These are phyloP conservation scores for Melipona quadrifasciata DNA, from an alignment of 1,140 invertebrate species.

Conservation along the genomic window DNA sequence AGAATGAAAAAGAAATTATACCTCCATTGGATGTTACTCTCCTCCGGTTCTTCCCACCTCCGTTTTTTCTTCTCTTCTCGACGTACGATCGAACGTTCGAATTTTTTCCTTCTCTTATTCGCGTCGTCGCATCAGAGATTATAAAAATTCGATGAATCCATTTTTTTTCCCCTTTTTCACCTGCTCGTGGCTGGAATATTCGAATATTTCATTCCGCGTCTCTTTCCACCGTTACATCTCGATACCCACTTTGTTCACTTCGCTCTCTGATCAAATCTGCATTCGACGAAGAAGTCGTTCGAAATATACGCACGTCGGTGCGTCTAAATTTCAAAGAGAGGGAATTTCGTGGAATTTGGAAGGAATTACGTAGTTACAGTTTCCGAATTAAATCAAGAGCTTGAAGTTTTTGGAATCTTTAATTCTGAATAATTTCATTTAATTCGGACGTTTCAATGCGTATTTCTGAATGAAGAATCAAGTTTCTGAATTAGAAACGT, in stretches of 20 bases:
- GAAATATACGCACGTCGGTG: not conserved
- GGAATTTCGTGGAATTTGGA: not conserved
- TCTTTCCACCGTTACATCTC: too few relatives aligned
- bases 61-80: not conserved
- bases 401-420: too few relatives aligned
- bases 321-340: not conserved
- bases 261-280: not conserved
- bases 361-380: not conserved
- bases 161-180: too few relatives aligned
- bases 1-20: not conserved
- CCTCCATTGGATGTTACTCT: not conserved
- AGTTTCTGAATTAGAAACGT: too few relatives aligned
- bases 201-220: not conserved
- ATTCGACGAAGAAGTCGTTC: not conserved
- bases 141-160: constrained; percentile 9
- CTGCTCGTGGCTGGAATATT: not conserved
- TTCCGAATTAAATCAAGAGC: too few relatives aligned
- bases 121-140: not conserved
- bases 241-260: not conserved
- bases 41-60: not conserved
- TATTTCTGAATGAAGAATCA: not conserved
- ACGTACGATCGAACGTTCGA: not conserved
- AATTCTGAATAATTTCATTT: too few relatives aligned
- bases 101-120: too few relatives aligned
- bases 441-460: too few relatives aligned